phyloP scores from a whole-genome alignment of 2,797 vertebrate species.

The Busarellus nigricollis region DNA sequence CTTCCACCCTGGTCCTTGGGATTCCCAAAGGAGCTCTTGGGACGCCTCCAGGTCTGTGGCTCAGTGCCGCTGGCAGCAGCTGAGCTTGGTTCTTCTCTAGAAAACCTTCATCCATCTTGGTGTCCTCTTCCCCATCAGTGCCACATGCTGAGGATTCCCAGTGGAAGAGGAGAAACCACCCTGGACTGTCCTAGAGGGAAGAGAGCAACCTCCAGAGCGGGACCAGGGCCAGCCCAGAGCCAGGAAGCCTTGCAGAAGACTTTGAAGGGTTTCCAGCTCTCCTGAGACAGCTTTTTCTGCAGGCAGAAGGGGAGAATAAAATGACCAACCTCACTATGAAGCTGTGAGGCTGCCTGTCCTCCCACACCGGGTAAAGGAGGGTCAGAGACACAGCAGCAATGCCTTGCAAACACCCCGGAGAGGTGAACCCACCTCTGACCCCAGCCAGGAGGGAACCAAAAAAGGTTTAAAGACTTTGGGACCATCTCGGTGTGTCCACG shows the following conservation, averaged over 20 bases:
- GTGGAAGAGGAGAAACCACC: neutral
- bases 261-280: neutral
- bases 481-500: fast-evolving
- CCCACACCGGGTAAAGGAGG: neutral
- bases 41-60: neutral
- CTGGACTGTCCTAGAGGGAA: neutral
- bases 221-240: neutral
- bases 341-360: neutral
- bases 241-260: neutral
- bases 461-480: neutral
- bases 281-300: neutral
- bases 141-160: neutral
- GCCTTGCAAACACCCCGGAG: neutral
- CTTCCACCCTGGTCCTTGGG: neutral
- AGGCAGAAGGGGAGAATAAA: neutral
- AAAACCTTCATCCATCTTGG: neutral
- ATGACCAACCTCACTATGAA: neutral
- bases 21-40: neutral
- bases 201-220: neutral
- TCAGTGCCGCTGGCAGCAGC: neutral
- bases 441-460: neutral
- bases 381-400: fast-evolving
- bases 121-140: neutral
- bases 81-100: neutral
- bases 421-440: neutral